Conservation (phyloP, 2,797 vertebrate genomes). For the Holocentrus rufus region DNA sequence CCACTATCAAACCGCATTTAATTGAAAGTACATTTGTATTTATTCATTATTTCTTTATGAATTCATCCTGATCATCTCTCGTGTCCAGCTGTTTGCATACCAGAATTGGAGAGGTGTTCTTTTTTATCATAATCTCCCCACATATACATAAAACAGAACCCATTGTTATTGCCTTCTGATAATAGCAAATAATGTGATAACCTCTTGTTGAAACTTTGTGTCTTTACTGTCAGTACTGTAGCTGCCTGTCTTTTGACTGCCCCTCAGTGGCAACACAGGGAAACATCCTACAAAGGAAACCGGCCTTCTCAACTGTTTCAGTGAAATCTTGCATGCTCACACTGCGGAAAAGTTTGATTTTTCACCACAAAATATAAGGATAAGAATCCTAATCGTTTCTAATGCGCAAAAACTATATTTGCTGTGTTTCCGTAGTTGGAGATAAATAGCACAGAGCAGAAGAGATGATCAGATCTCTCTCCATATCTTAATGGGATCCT, state of each 20-base stretch:
- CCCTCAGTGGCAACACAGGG: conserved; percentile 76
- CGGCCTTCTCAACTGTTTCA: conserved; percentile 32
- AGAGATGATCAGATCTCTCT: conserved; percentile 81
- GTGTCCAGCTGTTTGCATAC: conserved; percentile 64
- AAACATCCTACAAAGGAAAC: conserved; percentile 25
- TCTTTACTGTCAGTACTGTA: conserved; percentile 32
- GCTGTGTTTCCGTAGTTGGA: conserved; percentile 51
- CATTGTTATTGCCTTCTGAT: conserved; percentile 65
- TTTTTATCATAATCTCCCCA: conserved; percentile 49
- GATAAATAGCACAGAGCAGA: conserved; percentile 74
- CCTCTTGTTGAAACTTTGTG: conserved; percentile 57
- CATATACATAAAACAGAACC: conserved; percentile 40
- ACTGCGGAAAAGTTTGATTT: conserved; percentile 57
- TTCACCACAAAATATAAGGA: conserved; percentile 61
- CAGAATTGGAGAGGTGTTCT: conserved; percentile 57
- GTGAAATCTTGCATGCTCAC: conserved; percentile 35
- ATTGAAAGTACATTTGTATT: conserved; percentile 62
- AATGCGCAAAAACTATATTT: conserved; percentile 36
- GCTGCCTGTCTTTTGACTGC: conserved; percentile 79
- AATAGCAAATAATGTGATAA: conserved; percentile 72
- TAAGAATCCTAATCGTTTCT: conserved; percentile 71
- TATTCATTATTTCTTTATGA: conserved; percentile 55
- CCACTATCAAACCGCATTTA: conserved; percentile 58
- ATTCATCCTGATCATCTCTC: conserved; percentile 35
- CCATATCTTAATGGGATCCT: conserved; percentile 85